Conservation (phyloP, 1,140 invertebrate genomes). For the Oreohelix idahoensis region DNA sequence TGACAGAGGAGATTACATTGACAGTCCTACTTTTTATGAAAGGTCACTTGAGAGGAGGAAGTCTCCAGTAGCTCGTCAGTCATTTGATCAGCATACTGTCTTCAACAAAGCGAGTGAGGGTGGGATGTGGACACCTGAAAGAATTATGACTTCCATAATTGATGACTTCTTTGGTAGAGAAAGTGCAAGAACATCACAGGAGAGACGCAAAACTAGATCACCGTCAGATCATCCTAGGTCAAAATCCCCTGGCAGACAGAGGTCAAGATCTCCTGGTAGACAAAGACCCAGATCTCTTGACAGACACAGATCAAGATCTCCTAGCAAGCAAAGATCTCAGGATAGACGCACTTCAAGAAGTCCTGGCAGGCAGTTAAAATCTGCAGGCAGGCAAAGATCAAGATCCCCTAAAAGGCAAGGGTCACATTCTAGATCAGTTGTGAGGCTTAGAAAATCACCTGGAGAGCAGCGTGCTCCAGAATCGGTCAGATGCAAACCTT, state of each 20-base stretch:
- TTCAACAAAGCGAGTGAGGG: background rate
- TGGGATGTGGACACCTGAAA: background rate
- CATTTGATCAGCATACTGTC: background rate
- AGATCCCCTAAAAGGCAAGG: constrained; percentile 6
- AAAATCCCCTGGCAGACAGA: background rate
- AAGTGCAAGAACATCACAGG: background rate
- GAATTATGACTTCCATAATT: background rate
- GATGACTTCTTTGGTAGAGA: background rate
- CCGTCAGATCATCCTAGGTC: constrained; percentile 1
- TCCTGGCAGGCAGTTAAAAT: background rate
- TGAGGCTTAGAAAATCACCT: background rate
- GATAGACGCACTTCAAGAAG: background rate
- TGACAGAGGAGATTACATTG: background rate
- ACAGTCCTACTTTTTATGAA: background rate
- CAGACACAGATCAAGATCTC: constrained; percentile 5
- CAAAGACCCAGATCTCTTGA: background rate
- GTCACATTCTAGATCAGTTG: background rate
- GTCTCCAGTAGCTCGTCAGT: background rate
- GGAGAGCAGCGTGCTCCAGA: background rate
- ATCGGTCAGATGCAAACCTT: background rate
- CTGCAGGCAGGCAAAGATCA: background rate
- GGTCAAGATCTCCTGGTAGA: background rate
- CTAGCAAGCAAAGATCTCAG: background rate
- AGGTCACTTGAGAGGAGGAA: background rate
- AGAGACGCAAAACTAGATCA: background rate